phyloP scores from a whole-genome alignment of 2,113 vertebrate species.

The Bothrops jararaca region DNA sequence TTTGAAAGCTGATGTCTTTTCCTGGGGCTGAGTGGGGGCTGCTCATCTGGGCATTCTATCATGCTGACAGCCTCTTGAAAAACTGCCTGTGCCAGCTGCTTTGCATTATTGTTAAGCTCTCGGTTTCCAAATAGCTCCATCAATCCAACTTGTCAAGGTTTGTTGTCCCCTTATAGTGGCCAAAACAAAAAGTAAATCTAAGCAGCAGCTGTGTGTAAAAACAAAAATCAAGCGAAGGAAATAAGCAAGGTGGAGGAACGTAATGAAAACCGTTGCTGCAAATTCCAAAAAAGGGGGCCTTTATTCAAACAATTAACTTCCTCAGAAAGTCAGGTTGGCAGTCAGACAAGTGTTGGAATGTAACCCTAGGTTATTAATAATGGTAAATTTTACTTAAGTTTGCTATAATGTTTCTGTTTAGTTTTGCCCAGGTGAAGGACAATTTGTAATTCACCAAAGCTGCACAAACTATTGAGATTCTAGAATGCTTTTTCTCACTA shows the following conservation, averaged over 20 bases:
- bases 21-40: conserved; percentile 24
- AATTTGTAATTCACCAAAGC: conserved; percentile 10
- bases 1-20: conserved; percentile 31
- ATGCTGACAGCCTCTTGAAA: conserved; percentile 50
- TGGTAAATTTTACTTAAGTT: conserved; percentile 13
- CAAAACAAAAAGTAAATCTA: conserved; percentile 39
- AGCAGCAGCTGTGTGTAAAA: conserved; percentile 33
- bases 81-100: conserved; percentile 49
- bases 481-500: background rate
- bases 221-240: background rate
- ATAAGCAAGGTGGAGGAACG: background rate
- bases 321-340: conserved; percentile 11
- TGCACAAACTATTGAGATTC: background rate
- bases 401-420: background rate
- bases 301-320: conserved; percentile 25
- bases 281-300: background rate
- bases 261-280: background rate
- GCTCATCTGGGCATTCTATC: conserved; percentile 42
- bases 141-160: conserved; percentile 53
- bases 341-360: background rate
- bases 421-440: background rate
- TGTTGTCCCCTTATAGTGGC: conserved; percentile 44
- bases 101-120: conserved; percentile 51
- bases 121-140: conserved; percentile 50
- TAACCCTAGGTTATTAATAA: background rate